These are phyloP conservation scores for Eulemur macaco DNA, from an alignment of 2,113 vertebrate genomes.

Conservation along the genomic window DNA sequence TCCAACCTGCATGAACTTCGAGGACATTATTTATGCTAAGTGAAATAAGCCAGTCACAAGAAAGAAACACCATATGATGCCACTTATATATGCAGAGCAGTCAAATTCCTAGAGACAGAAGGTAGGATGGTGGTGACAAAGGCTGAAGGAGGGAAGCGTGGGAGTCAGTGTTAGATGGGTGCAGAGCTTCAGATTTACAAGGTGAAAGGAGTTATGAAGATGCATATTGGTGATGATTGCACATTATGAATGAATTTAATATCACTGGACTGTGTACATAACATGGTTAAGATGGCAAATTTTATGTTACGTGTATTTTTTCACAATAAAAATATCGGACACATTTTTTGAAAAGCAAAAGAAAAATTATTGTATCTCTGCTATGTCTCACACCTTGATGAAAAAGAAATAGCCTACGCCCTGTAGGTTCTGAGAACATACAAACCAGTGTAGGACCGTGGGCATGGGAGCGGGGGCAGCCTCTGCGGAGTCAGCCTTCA, in stretches of 20 bases:
- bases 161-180: not conserved
- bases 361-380: not conserved
- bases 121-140: not conserved
- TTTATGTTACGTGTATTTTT: not conserved
- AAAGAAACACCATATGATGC: not conserved
- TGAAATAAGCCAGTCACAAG: too few relatives aligned
- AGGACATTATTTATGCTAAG: not conserved
- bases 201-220: too few relatives aligned
- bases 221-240: not conserved
- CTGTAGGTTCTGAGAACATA: not conserved
- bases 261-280: not conserved
- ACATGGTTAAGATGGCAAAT: not conserved
- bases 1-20: not conserved
- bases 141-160: fast-evolving
- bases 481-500: not conserved
- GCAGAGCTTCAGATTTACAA: not conserved
- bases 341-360: not conserved
- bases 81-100: fast-evolving
- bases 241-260: not conserved
- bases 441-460: not conserved
- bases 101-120: not conserved
- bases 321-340: not conserved
- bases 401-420: not conserved
- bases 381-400: fast-evolving
- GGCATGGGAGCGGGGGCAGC: fast-evolving